These are phyloP conservation scores for Eulemur macaco DNA, from an alignment of 2,113 vertebrate genomes.

Conservation along the genomic window DNA sequence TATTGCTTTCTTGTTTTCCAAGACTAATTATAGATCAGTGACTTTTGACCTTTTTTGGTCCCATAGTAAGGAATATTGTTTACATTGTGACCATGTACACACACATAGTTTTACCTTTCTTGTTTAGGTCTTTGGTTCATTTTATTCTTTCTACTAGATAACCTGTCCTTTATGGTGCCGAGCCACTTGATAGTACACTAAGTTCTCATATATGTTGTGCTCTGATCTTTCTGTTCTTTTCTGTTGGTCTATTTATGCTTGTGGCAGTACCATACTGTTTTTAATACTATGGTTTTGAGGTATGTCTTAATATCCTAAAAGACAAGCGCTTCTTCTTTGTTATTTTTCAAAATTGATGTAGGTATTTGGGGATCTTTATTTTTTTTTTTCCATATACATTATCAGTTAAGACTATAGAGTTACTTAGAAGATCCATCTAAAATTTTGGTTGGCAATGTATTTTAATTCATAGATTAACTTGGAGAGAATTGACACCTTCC, in stretches of 20 bases:
- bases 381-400: not conserved
- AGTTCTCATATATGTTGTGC: not conserved
- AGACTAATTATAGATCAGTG: not conserved
- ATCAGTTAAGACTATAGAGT: not conserved
- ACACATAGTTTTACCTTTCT: not conserved
- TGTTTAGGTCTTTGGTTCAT: constrained; percentile 18
- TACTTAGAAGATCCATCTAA: not conserved
- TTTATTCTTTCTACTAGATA: not conserved
- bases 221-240: not conserved
- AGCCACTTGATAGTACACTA: not conserved
- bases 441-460: not conserved
- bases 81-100: not conserved
- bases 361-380: not conserved
- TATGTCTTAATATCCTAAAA: constrained; percentile 6
- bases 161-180: not conserved
- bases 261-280: not conserved
- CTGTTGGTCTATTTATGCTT: not conserved
- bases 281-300: not conserved
- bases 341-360: constrained; percentile 13
- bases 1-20: not conserved
- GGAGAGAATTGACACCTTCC: not conserved
- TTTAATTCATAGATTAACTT: constrained; percentile 33
- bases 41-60: not conserved
- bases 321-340: not conserved
- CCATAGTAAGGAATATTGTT: not conserved